Percentiles rank a stretch among this genome's conserved stretches.
Conservation (phyloP, 2,113 vertebrate genomes). For the Orthonyx spaldingii region DNA sequence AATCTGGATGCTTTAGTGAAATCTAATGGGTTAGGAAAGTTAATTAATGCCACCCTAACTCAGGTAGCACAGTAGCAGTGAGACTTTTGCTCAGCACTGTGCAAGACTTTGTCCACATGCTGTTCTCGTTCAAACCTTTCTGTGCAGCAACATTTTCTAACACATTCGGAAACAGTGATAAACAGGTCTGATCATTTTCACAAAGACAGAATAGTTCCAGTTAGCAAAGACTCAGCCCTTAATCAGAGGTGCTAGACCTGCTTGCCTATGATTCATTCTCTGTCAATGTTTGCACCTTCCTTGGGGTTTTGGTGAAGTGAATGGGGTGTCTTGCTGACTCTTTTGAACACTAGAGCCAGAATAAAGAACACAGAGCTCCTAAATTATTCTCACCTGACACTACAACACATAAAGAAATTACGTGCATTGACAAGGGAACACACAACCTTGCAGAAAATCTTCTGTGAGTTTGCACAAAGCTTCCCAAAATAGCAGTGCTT, state of each 20-base stretch:
- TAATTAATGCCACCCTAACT: background rate
- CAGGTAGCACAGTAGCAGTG: background rate
- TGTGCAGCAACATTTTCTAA: accelerated
- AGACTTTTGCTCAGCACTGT: background rate
- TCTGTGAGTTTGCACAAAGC: background rate
- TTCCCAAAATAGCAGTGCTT: background rate
- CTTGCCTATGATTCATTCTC: background rate
- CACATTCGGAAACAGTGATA: background rate
- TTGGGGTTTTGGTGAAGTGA: background rate
- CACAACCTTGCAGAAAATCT: background rate
- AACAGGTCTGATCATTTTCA: background rate
- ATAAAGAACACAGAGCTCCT: background rate
- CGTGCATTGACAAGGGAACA: accelerated
- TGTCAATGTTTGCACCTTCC: background rate
- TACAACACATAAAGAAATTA: background rate
- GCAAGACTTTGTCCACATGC: accelerated
- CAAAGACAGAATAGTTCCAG: background rate
- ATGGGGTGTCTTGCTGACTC: background rate
- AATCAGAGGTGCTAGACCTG: background rate
- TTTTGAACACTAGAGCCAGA: background rate
- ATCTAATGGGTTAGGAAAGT: background rate
- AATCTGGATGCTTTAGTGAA: background rate
- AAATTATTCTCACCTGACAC: background rate
- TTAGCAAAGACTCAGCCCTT: background rate
- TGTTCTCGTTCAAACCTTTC: background rate